phyloP scores from a whole-genome alignment of 2,888 invertebrate species.

The Cheilosia vulpina region DNA sequence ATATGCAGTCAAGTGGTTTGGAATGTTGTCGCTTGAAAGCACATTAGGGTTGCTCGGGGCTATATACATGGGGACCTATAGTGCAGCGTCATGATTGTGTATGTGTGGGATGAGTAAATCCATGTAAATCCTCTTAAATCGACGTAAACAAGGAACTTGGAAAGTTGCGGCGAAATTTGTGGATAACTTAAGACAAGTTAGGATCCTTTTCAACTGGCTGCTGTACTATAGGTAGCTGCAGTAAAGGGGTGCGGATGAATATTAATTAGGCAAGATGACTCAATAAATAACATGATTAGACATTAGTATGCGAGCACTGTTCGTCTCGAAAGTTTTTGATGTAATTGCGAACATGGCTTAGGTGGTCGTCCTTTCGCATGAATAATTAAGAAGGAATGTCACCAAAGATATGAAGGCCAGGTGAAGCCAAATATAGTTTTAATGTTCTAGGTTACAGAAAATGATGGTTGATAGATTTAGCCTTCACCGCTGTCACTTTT shows the following conservation, averaged over 20 bases:
- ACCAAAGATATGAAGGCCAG: too few relatives aligned
- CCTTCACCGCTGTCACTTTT: too few relatives aligned
- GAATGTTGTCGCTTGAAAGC: slow-evolving; percentile 9
- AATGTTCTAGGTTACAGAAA: too few relatives aligned
- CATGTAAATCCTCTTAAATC: slow-evolving; percentile 43
- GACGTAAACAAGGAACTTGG: slow-evolving; percentile 23
- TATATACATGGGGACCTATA: neutral
- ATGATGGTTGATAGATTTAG: too few relatives aligned
- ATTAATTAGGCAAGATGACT: slow-evolving; percentile 26
- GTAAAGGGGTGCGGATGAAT: slow-evolving; percentile 24
- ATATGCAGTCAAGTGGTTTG: slow-evolving; percentile 41
- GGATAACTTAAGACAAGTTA: slow-evolving; percentile 22
- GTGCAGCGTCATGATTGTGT: neutral
- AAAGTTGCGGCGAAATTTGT: slow-evolving; percentile 1
- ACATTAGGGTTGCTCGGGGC: neutral
- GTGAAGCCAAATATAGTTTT: too few relatives aligned
- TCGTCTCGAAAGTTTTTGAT: slow-evolving; percentile 22
- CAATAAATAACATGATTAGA: slow-evolving; percentile 33
- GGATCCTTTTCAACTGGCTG: slow-evolving; percentile 1
- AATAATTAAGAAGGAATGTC: neutral
- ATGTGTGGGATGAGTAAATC: neutral
- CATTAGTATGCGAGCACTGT: slow-evolving; percentile 33
- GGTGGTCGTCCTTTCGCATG: neutral
- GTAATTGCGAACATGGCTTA: slow-evolving; percentile 21
- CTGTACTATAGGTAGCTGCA: neutral